Conservation (phyloP, 2,797 vertebrate genomes). For the Protosalanx chinensis region DNA sequence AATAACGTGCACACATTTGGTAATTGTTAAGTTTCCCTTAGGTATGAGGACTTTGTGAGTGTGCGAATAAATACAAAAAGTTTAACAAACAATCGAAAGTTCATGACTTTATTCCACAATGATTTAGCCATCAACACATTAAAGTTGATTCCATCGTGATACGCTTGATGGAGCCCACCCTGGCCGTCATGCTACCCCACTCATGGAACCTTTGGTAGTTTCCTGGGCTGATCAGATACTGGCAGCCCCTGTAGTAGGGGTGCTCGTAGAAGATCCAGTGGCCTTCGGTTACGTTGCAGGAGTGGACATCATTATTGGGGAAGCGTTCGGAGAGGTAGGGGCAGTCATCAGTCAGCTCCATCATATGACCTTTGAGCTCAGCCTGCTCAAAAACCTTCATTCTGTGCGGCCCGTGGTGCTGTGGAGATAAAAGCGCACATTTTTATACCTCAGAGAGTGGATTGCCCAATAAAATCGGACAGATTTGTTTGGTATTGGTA, state of each 20-base stretch:
- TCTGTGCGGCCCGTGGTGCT: conserved; percentile 59
- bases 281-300: conserved; percentile 60
- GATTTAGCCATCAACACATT: conserved; percentile 7
- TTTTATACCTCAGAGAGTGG: background rate
- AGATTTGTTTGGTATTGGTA: background rate
- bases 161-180: conserved; percentile 62
- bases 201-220: conserved; percentile 61
- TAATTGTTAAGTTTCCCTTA: background rate
- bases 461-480: background rate
- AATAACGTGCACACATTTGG: background rate
- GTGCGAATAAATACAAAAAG: background rate
- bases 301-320: conserved; percentile 52
- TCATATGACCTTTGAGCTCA: conserved; percentile 57
- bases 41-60: background rate
- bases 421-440: background rate
- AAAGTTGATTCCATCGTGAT: conserved; percentile 41
- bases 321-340: conserved; percentile 56
- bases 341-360: conserved; percentile 60
- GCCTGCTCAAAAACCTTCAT: conserved; percentile 57
- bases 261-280: conserved; percentile 66
- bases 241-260: conserved; percentile 58
- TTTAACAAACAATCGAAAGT: background rate
- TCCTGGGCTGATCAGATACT: conserved; percentile 58
- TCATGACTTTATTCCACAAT: conserved; percentile 30
- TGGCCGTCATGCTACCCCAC: conserved; percentile 59